Percentiles rank a stretch among this genome's conserved stretches.
These are phyloP conservation scores for Clarias platycephalus DNA, from an alignment of 2,797 vertebrate genomes.

Conservation along the genomic window DNA sequence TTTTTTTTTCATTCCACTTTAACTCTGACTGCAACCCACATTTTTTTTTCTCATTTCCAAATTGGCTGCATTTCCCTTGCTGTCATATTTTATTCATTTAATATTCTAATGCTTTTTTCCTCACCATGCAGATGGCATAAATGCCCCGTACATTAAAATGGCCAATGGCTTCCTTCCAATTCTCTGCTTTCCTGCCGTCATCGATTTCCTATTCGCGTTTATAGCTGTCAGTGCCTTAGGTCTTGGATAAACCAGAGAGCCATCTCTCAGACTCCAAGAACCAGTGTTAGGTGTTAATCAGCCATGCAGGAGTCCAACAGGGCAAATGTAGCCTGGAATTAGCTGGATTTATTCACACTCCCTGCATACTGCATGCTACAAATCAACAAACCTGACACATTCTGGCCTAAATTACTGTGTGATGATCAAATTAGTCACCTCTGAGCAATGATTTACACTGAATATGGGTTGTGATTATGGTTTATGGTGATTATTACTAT, in stretches of 20 bases:
- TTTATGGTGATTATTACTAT: constrained; percentile 28
- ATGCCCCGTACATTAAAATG: constrained; percentile 56
- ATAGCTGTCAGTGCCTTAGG: constrained; percentile 59
- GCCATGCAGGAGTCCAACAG: constrained; percentile 37
- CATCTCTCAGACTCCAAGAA: constrained; percentile 55
- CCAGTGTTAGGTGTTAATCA: constrained; percentile 50
- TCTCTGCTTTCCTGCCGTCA: constrained; percentile 54
- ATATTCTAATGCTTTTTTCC: constrained; percentile 67
- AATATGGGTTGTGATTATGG: constrained; percentile 21
- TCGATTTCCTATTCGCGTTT: constrained; percentile 59
- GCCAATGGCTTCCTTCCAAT: constrained; percentile 64
- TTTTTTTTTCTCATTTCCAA: constrained; percentile 49
- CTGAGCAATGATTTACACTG: constrained; percentile 30
- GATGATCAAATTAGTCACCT: constrained; percentile 14
- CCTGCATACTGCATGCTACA: constrained; percentile 17
- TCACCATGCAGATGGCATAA: constrained; percentile 59
- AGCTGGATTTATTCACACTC: constrained; percentile 47
- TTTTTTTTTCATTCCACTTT: constrained; percentile 45
- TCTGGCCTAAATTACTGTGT: constrained; percentile 27
- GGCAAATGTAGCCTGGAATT: constrained; percentile 41
- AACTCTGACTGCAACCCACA: constrained; percentile 29
- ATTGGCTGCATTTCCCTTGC: constrained; percentile 56
- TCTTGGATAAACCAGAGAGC: constrained; percentile 51
- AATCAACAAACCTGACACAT: constrained; percentile 39
- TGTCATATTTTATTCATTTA: constrained; percentile 73